These are phyloP conservation scores for Anarrhichthys ocellatus DNA, from an alignment of 2,113 vertebrate species.

Conservation along the genomic window DNA sequence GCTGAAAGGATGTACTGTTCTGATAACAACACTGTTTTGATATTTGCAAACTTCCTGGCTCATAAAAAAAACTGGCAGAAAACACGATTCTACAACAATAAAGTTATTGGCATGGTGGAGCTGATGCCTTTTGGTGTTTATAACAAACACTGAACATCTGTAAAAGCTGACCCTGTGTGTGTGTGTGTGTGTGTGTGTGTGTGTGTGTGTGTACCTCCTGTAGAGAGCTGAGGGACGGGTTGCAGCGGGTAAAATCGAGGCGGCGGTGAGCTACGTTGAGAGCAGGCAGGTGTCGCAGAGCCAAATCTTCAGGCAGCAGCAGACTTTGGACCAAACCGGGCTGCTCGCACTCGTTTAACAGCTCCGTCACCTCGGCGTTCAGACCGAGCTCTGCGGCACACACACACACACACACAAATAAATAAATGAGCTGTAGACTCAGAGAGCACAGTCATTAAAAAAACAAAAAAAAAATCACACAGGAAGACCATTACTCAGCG, in stretches of 20 bases:
- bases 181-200: neutral
- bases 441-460: neutral
- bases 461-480: no score
- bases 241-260: constrained; percentile 86
- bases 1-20: neutral
- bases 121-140: neutral
- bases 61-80: neutral
- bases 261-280: constrained; percentile 88
- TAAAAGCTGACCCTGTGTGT: neutral
- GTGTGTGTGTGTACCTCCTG: constrained; percentile 87
- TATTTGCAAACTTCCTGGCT: neutral
- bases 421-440: neutral
- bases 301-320: constrained; percentile 93
- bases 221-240: constrained; percentile 84
- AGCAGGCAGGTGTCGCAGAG: constrained; percentile 91
- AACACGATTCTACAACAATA: neutral
- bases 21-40: neutral
- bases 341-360: constrained; percentile 88
- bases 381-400: constrained; percentile 85
- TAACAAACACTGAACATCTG: neutral
- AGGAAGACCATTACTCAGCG: constrained; percentile 8
- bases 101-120: neutral
- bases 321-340: constrained; percentile 85
- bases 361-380: constrained; percentile 84
- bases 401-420: neutral